Evolutionary conservation across 1,140 invertebrate genomes (phyloP), one percentile per base, ranked within the genome.

Genomic region (Heliothis subflexa): DNA sequence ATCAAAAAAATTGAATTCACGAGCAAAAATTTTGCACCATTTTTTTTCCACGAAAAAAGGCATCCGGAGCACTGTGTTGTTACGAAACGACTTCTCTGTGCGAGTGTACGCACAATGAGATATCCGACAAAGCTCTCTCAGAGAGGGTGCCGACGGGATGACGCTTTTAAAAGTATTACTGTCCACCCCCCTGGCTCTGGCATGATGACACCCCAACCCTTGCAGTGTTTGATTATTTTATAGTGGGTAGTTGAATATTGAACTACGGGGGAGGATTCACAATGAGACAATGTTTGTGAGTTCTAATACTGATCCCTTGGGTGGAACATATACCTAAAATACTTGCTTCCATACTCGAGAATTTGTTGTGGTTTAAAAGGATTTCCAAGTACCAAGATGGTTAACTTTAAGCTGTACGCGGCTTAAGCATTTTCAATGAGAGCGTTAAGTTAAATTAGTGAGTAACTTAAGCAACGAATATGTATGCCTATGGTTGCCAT

Each of bases 151-250:
- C 78, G 78, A 79, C 66, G 75, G 83, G 83, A 82, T 80, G 84
- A 84, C 79, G 91, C 91, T 92, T 92, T 92, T 92, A 92, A 92
- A 91, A 88, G 89, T 91, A 92, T 92, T 92, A 92, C 87, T 78
- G 80, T 62, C 78, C 81, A 78, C 81, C 88, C 83, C 52, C 79
- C 64, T 61, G 28, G 66, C 78, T 78, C 47, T 54, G 66, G 74
- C 49, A 54, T 61, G 55, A 79, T 74, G 78, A 66, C 75, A 78
- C 80, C 79, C 78, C 79, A 78, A 78, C 80, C 81, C 78, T 83
- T 81, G 70, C 68, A 78, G 77, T 71, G 79, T 78, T 81, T 84
- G 80, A 84, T 84, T 84, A 84, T 84, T 84, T 84, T 80, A 82
- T 78, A 78, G 83, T 75, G 80, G 71, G 78, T 84, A 84, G 81